Evolutionary conservation across 2,113 vertebrate genomes (phyloP), one percentile per base, ranked within the genome.

Genomic region (Elgaria multicarinata): DNA sequence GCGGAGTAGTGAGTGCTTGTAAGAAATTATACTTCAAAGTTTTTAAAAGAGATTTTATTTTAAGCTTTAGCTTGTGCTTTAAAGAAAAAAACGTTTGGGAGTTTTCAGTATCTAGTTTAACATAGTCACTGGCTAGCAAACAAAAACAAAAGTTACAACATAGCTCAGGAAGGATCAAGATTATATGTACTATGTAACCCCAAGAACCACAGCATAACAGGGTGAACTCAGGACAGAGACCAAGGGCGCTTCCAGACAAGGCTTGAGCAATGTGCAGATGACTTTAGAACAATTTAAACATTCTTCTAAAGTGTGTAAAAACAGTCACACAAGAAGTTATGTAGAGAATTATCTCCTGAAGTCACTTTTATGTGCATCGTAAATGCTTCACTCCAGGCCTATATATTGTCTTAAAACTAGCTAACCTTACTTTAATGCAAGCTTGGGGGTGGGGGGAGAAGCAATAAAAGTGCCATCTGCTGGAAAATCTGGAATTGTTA

Each of bases 401-500:
- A n/a, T 81, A 50, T 89, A 66, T 89, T 83, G 80, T 66, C 72
- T 83, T 36, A 53, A 4, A 2, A 12, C 50, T 1, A 62, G 90
- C 53, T 3, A 67, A 92, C 72, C 6, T 2, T 0, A 0, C 66
- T 44, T 28, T n/a, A 82, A 14, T 50, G n/a, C 50, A 71, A 62
- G 2, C 9, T 39, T 16, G 16, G 50, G 71, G n/a, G 33, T 26
- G 2, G 10, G 31, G 22, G 24, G 1, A 6, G 90, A 7, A 84
- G 50, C 83, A 58, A 85, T 85, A 95, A 89, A 67, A 90, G 91
- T 95, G 93, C 94, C 94, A 91, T 93, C 96, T 96, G 93, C 93
- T 62, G 93, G 93, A 79, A 87, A 42, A 85, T 76, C 10, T 1
- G 2, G 74, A 93, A 90, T 91, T 5, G 90, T 69, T 81, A 67